Conservation (phyloP, 1,140 invertebrate species). For the Drosophila pruinosa region DNA sequence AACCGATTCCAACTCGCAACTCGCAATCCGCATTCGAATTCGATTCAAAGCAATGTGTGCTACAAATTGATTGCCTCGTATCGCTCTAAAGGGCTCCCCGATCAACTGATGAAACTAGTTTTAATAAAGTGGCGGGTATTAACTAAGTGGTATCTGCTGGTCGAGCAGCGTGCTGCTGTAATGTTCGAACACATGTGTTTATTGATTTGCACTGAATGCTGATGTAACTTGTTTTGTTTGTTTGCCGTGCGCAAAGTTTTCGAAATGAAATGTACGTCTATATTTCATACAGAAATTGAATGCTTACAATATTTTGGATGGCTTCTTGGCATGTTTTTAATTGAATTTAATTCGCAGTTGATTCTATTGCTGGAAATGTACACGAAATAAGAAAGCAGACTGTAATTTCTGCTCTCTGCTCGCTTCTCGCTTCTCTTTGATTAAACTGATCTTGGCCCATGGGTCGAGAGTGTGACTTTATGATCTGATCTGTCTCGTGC, state of each 20-base stretch:
- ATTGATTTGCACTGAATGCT: slow-evolving; percentile 36
- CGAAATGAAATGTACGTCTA: slow-evolving; percentile 51
- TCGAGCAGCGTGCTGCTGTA: not conserved
- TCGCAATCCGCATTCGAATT: not conserved
- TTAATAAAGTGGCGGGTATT: too few relatives aligned
- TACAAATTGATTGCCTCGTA: slow-evolving; percentile 23
- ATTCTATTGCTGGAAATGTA: not conserved
- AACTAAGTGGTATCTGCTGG: not conserved
- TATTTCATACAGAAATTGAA: slow-evolving; percentile 30
- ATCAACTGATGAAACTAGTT: slow-evolving; percentile 42
- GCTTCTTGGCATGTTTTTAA: slow-evolving; percentile 59
- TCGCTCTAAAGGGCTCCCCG: slow-evolving; percentile 9
- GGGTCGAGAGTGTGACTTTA: slow-evolving; percentile 26
- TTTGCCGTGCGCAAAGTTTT: slow-evolving; percentile 54
- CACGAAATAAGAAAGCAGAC: slow-evolving; percentile 27
- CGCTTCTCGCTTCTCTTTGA: slow-evolving; percentile 18
- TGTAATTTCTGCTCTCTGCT: slow-evolving; percentile 26
- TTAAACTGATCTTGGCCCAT: slow-evolving; percentile 41
- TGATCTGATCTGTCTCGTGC: slow-evolving; percentile 30
- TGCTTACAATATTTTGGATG: slow-evolving; percentile 35
- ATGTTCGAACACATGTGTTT: not conserved
- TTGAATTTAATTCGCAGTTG: slow-evolving; percentile 58
- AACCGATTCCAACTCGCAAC: not conserved
- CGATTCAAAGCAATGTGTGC: slow-evolving; percentile 19
- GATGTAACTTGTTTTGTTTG: slow-evolving; percentile 44